phyloP scores from a whole-genome alignment of 2,113 vertebrate genomes.

The Heliornis fulica region DNA sequence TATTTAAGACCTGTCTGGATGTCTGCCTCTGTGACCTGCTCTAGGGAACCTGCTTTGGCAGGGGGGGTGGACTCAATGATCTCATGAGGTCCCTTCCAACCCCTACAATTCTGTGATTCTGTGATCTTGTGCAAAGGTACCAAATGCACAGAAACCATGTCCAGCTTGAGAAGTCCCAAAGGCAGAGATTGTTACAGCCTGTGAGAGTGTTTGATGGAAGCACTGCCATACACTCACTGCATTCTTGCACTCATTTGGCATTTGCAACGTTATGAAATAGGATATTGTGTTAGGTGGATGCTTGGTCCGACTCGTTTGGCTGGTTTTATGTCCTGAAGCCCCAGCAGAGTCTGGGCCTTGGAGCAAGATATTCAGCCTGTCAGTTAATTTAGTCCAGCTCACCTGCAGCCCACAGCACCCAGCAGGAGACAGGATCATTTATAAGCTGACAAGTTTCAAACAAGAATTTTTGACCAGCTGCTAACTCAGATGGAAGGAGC shows the following conservation, averaged over 20 bases:
- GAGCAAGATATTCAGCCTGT: background rate
- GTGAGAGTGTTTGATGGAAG: conserved; percentile 4
- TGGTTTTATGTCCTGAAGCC: background rate
- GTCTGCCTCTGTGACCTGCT: too few species aligned
- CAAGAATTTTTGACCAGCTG: background rate
- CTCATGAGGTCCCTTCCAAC: too few species aligned
- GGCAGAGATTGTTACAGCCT: background rate
- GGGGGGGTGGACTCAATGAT: too few species aligned
- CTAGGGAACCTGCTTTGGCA: too few species aligned
- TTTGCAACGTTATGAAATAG: conserved; percentile 20
- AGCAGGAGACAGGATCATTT: background rate
- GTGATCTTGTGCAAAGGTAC: too few species aligned
- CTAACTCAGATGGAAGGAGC: background rate
- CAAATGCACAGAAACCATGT: background rate
- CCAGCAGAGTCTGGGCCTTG: background rate
- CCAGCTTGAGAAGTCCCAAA: background rate
- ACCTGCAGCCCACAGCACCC: background rate
- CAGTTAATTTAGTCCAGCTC: background rate
- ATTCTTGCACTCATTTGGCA: background rate
- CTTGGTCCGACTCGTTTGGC: background rate
- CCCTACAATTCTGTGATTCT: too few species aligned
- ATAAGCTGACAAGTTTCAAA: background rate
- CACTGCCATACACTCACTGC: background rate
- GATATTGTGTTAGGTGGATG: conserved; percentile 8
- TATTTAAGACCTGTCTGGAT: too few species aligned